Base-by-base conservation (phyloP, 1,140 invertebrate species). In the Homalodisca vitripennis region DNA sequence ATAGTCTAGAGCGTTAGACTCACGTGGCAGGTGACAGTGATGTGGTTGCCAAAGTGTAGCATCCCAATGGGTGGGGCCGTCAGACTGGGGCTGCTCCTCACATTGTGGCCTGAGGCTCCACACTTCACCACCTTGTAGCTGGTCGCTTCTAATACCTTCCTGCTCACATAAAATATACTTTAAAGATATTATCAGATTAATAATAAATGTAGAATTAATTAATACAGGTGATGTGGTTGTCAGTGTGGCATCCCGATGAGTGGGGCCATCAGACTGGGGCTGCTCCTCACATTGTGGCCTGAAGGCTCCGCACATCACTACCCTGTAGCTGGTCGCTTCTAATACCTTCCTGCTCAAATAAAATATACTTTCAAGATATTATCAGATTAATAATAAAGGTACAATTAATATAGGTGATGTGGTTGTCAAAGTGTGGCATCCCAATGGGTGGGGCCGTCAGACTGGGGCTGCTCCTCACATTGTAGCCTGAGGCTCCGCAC, bases 401-500 rank as follows among this genome's bases (percentile, higher is more conserved):
- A 51, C 14, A n/a, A n/a, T 90, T 87, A 66, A 86, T 83, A 41
- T 87, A 85, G 55, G 82, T 85, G 46, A 94, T 82, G 46, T 82
- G 80, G 77, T 91, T 90, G n/a, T 89, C 90, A 30, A 91, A 80
- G 2, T 87, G 86, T 1, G 93, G 77, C 85, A 91, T 92, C 14
- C 91, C 91, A 60, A 93, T 86, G 14, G 89, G 85, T 2, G 87
- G 82, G 1, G 91, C 89, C 78, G 89, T 88, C n/a, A 93, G 78
- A 75, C 82, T 90, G 0, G 92, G 90, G 70, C 83, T 80, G 71
- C 85, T 86, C 34, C 92, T 81, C 66, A 94, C 87, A 75, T 93
- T 93, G 78, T 93, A 92, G 13, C 91, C 91, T 24, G 89, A 92
- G 34, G 89, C 88, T 2, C 92, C 92, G 79, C 91, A 93, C 74